These are phyloP conservation scores for Grantiella picta DNA, from an alignment of 2,113 vertebrate species.

Conservation along the genomic window DNA sequence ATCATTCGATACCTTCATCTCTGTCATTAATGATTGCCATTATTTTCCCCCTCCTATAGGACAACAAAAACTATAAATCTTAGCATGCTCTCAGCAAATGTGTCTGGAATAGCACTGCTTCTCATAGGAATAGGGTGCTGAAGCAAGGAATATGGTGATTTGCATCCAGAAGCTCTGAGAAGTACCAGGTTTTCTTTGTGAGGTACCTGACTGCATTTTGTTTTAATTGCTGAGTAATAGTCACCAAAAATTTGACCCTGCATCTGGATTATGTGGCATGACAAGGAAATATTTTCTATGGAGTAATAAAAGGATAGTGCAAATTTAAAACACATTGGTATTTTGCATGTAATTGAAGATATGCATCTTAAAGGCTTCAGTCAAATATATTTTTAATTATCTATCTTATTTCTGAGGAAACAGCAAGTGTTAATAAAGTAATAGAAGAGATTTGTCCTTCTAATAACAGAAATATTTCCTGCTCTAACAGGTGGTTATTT, in stretches of 20 bases:
- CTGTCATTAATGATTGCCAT: not conserved
- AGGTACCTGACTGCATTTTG: accelerated
- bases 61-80: not conserved
- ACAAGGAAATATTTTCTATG: not conserved
- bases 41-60: not conserved
- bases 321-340: not conserved
- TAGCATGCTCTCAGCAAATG: not conserved
- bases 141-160: not conserved
- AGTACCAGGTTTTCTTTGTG: not conserved
- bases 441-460: not conserved
- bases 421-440: not conserved
- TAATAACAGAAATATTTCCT: not conserved
- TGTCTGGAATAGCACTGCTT: not conserved
- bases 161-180: not conserved
- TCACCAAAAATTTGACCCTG: not conserved
- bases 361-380: not conserved
- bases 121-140: too few species aligned
- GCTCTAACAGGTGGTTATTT: not conserved
- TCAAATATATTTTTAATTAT: not conserved
- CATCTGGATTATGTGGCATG: not conserved
- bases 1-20: not conserved
- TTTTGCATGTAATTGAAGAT: not conserved
- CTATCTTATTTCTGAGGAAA: not conserved
- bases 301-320: not conserved
- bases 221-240: not conserved